These are phyloP conservation scores for Pachliopta kotzebuea DNA, from an alignment of 2,888 invertebrate genomes.

Conservation along the genomic window DNA sequence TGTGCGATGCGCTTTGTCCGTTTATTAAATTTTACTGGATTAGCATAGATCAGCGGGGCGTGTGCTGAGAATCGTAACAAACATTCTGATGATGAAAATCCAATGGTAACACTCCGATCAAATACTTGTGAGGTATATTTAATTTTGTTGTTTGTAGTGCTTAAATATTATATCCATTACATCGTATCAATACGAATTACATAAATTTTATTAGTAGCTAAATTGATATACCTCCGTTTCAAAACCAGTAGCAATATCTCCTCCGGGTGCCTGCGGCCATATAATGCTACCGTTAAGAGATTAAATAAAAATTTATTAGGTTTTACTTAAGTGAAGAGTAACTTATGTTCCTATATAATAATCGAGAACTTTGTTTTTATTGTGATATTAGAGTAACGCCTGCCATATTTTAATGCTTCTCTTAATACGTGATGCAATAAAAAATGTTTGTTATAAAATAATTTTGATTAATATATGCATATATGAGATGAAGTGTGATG, in stretches of 20 bases:
- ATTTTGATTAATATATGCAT: too few relatives aligned
- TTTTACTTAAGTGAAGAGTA: too few relatives aligned
- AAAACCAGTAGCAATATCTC: slow-evolving; percentile 23
- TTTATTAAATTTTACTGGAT: slow-evolving; percentile 6
- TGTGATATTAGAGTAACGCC: too few relatives aligned
- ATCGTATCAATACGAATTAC: neutral
- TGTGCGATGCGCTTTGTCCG: slow-evolving; percentile 8
- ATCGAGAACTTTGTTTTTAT: too few relatives aligned
- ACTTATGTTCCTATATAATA: too few relatives aligned
- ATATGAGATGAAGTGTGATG: too few relatives aligned
- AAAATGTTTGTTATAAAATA: too few relatives aligned
- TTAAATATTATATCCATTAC: neutral
- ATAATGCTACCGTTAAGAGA: slow-evolving; percentile 34
- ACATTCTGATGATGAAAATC: neutral
- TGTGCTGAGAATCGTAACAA: neutral
- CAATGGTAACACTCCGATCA: neutral
- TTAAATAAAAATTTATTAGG: slow-evolving; percentile 29
- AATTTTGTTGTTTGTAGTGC: neutral
- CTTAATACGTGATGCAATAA: too few relatives aligned
- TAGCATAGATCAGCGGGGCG: neutral
- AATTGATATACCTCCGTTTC: neutral
- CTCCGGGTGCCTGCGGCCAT: slow-evolving; percentile 36
- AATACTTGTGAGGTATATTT: too few relatives aligned
- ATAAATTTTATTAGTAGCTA: neutral
- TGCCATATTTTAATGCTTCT: too few relatives aligned